Conservation (phyloP, 2,113 vertebrate genomes). For the Xiphophorus hellerii region DNA sequence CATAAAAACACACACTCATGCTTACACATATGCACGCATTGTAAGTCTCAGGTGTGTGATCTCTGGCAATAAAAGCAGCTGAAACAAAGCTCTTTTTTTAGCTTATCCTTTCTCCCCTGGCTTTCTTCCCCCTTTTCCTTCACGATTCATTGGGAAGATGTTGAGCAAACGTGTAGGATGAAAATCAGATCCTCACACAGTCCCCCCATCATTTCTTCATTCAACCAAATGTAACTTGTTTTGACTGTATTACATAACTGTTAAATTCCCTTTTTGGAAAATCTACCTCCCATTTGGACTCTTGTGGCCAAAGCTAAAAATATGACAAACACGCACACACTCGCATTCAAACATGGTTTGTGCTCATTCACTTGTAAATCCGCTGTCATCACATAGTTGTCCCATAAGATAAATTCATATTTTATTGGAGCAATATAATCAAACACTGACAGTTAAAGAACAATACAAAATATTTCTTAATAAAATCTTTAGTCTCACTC, state of each 20-base stretch:
- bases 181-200: slow-evolving; percentile 21
- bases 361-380: slow-evolving; percentile 12
- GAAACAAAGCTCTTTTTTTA: slow-evolving; percentile 45
- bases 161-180: slow-evolving; percentile 66
- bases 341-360: not conserved
- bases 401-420: too few relatives aligned
- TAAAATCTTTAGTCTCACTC: too few relatives aligned
- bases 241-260: slow-evolving; percentile 20
- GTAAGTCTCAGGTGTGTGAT: slow-evolving; percentile 76
- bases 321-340: not conserved
- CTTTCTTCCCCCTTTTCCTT: not conserved
- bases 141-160: slow-evolving; percentile 19
- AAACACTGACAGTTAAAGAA: too few relatives aligned
- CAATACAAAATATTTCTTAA: too few relatives aligned
- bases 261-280: slow-evolving; percentile 12
- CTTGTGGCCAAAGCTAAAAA: slow-evolving; percentile 10
- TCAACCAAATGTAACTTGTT: slow-evolving; percentile 7
- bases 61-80: slow-evolving; percentile 63
- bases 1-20: slow-evolving; percentile 23
- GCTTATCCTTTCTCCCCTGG: slow-evolving; percentile 13
- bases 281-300: slow-evolving; percentile 17
- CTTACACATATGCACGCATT: slow-evolving; percentile 22
- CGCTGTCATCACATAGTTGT: not conserved
- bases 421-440: too few relatives aligned
- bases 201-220: slow-evolving; percentile 5